Evolutionary conservation across 1,140 invertebrate genomes (phyloP).

Genomic region (Caenorhabditis tropicalis): DNA sequence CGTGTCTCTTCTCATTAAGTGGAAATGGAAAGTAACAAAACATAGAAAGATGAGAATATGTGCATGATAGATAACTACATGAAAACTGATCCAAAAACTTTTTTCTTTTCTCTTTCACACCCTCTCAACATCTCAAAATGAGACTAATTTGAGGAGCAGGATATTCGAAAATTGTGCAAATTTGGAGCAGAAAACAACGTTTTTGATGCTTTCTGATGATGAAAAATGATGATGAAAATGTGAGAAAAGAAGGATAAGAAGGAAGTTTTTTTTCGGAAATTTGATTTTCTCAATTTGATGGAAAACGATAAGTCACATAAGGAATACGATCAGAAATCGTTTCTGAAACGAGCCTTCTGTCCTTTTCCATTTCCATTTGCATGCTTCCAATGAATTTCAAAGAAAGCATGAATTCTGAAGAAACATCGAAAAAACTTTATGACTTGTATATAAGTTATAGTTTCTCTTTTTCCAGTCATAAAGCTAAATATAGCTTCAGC

Average conservation of each 20-base stretch:
- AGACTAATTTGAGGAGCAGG: conserved; percentile 19
- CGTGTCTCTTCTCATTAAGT: too few relatives aligned
- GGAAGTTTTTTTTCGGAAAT: not conserved
- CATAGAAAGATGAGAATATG: not conserved
- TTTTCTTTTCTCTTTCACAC: not conserved
- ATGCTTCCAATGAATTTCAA: too few relatives aligned
- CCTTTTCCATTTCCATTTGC: too few relatives aligned
- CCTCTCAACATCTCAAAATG: not conserved
- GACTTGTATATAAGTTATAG: not conserved
- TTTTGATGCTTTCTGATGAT: not conserved
- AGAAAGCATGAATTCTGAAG: too few relatives aligned
- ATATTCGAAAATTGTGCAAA: not conserved
- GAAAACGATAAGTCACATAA: too few relatives aligned
- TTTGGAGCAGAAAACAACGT: not conserved
- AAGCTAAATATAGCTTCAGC: not conserved
- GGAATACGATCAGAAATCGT: too few relatives aligned
- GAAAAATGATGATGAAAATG: not conserved
- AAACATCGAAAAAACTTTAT: not conserved
- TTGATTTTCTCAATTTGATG: too few relatives aligned
- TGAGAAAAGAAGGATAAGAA: not conserved
- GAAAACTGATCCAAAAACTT: conserved; percentile 9
- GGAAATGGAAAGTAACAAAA: not conserved
- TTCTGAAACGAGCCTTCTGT: too few relatives aligned
- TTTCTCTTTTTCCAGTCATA: not conserved
- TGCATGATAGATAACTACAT: not conserved